A percentile compares a stretch with the other conserved stretches of the same genome.
These are phyloP conservation scores for Procavia capensis DNA, from an alignment of 2,113 vertebrate species.

Conservation along the genomic window DNA sequence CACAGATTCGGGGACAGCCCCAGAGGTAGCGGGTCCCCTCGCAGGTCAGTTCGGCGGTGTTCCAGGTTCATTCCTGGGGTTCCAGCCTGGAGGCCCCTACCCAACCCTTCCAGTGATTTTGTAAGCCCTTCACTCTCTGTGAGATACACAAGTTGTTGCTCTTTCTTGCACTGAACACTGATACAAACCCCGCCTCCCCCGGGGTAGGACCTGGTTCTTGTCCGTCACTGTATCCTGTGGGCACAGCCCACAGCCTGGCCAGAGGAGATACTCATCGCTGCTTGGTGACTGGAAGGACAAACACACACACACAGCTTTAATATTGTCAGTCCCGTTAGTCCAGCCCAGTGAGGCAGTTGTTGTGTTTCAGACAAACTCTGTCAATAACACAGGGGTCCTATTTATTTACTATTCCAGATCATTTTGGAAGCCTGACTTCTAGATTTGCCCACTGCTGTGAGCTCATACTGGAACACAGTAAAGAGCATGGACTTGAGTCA, in stretches of 20 bases:
- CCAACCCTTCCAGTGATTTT: background rate
- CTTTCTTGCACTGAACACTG: background rate
- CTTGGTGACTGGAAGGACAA: background rate
- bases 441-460: background rate
- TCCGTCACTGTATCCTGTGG: background rate
- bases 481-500: background rate
- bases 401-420: background rate
- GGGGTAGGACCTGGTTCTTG: background rate
- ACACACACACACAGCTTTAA: background rate
- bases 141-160: background rate
- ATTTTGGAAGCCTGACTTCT: background rate
- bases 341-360: background rate
- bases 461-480: background rate
- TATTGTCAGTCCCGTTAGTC: background rate
- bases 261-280: background rate
- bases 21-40: background rate
- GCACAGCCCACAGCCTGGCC: background rate
- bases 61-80: background rate
- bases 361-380: background rate
- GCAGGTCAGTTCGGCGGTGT: background rate
- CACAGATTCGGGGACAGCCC: background rate
- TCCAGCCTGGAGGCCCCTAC: background rate
- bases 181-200: background rate
- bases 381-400: background rate
- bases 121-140: rapidly evolving